Evolutionary conservation across 2,113 vertebrate species (phyloP), one percentile per base, ranked within the genome.

Genomic region (Oryzias curvinotus): DNA sequence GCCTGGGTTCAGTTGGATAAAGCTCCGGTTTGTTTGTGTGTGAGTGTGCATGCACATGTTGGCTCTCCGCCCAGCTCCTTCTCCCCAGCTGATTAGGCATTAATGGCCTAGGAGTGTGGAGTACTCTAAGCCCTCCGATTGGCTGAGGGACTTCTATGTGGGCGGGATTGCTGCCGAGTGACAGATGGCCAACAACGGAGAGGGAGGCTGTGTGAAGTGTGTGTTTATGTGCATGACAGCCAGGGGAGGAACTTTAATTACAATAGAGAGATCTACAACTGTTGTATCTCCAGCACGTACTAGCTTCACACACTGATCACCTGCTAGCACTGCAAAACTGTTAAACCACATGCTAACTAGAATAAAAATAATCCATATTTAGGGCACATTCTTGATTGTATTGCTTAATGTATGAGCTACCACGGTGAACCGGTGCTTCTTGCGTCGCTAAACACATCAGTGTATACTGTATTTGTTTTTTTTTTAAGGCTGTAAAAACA

Each of bases 171-270:
- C 89, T 80, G 88, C 83, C 90, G 81, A 87, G 89, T 91, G 94
- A 94, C 96, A 98, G 96, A 98, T 98, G 96, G 96, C 88, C 67
- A 82, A 66, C 75, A 91, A 91, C 87, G 80, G 86, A 65, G 76
- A 79, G 68, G 63, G 58, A 59, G 64, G 51, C 17, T 18, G 46
- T 44, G 30, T 3, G 4, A 21, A 19, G 58, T 69, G 57, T 63
- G 28, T 65, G 23, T 52, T 26, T 54, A 45, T 48, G 58, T 61
- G 64, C 25, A 62, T 68, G 7, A 26, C 7, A 48, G 50, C 21
- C 12, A 5, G 16, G 58, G 41, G 62, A 44, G 58, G 15, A 15
- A 30, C 52, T 58, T 16, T 57, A 52, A 68, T 58, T 65, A 78
- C 57, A 73, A 75, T 71, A 59, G 57, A 61, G 52, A n/a, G 63